These are phyloP conservation scores for Plectrocnemia conspersa DNA, from an alignment of 1,140 invertebrate species.

Conservation along the genomic window DNA sequence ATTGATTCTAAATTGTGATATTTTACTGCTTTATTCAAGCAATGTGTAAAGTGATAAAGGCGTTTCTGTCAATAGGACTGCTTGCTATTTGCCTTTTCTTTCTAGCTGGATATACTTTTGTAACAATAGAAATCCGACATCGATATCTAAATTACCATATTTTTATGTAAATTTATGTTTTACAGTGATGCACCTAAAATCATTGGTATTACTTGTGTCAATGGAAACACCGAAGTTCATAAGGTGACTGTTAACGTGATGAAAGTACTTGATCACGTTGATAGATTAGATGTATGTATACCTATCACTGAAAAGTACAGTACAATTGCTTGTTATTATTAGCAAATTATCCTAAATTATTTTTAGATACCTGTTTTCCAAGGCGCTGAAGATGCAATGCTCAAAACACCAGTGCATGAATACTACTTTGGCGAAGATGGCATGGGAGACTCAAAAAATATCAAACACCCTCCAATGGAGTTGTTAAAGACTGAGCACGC, in stretches of 20 bases:
- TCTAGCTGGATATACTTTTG: no score
- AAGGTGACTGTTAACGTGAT: conserved; percentile 56
- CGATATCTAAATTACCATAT: no score
- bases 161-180: conserved; percentile 2
- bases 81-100: no score
- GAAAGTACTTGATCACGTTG: conserved; percentile 48
- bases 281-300: conserved; percentile 49
- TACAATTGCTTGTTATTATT: no score
- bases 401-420: conserved; percentile 38
- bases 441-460: conserved; percentile 55
- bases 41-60: no score
- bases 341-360: no score
- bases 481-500: conserved; percentile 46
- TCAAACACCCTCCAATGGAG: conserved; percentile 38
- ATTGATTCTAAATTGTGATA: no score
- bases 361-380: conserved; percentile 59
- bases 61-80: no score
- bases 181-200: conserved; percentile 13
- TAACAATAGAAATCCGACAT: no score
- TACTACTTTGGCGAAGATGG: conserved; percentile 53
- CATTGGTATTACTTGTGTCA: conserved; percentile 49
- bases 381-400: conserved; percentile 52
- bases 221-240: conserved; percentile 56
- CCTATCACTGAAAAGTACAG: no score
- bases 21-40: no score